Conservation (phyloP, 2,113 vertebrate genomes). For the Mesoclemmys tuberculata region DNA sequence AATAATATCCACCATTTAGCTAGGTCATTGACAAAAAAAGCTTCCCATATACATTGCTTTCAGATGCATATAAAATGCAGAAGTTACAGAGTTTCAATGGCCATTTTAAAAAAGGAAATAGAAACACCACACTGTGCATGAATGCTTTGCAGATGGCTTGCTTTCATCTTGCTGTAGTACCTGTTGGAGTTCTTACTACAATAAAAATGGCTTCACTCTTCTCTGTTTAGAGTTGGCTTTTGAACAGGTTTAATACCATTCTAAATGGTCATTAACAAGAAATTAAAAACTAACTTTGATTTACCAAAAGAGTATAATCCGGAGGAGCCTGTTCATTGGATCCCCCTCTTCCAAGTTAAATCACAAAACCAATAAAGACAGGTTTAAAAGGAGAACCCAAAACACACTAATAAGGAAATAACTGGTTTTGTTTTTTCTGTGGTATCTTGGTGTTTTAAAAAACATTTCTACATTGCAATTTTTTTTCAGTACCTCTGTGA, state of each 20-base stretch:
- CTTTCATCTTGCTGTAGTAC: neutral
- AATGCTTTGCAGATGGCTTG: neutral
- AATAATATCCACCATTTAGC: neutral
- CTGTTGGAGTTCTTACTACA: neutral
- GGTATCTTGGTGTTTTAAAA: neutral
- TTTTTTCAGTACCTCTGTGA: conserved; percentile 93
- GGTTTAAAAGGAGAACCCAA: neutral
- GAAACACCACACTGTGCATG: neutral
- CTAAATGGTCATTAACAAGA: neutral
- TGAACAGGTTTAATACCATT: neutral
- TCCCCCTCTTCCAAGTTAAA: neutral
- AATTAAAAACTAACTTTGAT: accelerated
- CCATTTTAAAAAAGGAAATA: neutral
- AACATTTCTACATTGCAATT: neutral
- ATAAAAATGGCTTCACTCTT: neutral
- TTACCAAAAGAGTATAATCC: neutral
- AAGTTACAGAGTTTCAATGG: neutral
- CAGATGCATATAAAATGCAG: neutral
- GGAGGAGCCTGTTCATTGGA: neutral
- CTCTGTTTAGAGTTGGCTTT: neutral
- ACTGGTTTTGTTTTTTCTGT: neutral
- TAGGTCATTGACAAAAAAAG: neutral
- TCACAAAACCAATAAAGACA: neutral
- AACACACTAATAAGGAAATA: neutral
- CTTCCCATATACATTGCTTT: neutral